These are phyloP conservation scores for Crambe crambe DNA, from an alignment of 37 sponge, comb jelly and placozoan species.

Conservation along the genomic window DNA sequence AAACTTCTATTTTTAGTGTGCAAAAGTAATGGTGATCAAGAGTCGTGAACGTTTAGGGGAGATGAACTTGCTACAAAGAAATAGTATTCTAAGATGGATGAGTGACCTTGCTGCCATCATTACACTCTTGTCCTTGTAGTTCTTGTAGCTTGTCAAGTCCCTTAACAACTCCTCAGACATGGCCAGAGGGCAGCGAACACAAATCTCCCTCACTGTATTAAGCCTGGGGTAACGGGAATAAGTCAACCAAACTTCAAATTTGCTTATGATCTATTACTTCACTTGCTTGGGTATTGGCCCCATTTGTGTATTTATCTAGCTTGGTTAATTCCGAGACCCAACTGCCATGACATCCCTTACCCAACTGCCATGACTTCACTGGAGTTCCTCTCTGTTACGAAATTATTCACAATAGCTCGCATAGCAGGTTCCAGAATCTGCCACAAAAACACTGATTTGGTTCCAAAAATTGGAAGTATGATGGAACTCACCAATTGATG, in stretches of 20 bases:
- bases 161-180: constrained; percentile 82
- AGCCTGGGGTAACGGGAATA: constrained; percentile 37
- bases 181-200: constrained; percentile 77
- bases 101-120: constrained; percentile 96
- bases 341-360: too few species aligned
- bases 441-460: not conserved
- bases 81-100: constrained; percentile 85
- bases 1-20: too few species aligned
- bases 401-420: constrained; percentile 73
- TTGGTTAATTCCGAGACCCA: too few species aligned
- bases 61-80: too few species aligned
- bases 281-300: too few species aligned
- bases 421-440: constrained; percentile 59
- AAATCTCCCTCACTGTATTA: constrained; percentile 92
- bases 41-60: too few species aligned
- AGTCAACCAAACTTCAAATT: too few species aligned
- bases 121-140: constrained; percentile 70
- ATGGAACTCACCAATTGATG: constrained; percentile 80
- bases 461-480: not conserved
- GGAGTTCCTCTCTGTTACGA: constrained; percentile 89
- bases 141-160: constrained; percentile 80
- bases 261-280: too few species aligned
- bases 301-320: too few species aligned
- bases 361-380: constrained; percentile 93
- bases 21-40: too few species aligned